These are phyloP conservation scores for Drosophila borborema DNA, from an alignment of 2,888 invertebrate species.

Conservation along the genomic window DNA sequence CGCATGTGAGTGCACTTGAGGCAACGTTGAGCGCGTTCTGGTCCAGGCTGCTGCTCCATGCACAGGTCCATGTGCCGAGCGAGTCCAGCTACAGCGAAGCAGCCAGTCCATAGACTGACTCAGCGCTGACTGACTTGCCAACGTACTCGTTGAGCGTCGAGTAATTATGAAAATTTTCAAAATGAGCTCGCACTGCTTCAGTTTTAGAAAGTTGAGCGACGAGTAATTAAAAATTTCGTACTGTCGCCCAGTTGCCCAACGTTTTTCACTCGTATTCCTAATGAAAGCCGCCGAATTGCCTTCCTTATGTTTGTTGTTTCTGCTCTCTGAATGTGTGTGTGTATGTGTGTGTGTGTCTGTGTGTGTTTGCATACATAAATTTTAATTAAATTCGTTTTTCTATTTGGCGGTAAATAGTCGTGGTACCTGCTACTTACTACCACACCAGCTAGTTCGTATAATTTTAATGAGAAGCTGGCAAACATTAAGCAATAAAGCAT, in stretches of 20 bases:
- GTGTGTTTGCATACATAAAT: constrained; percentile 51
- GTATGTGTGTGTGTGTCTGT: constrained; percentile 4
- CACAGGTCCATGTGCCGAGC: background rate
- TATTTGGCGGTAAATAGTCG: constrained; percentile 59
- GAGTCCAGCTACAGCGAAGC: constrained; percentile 22
- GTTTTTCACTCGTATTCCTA: constrained; percentile 47
- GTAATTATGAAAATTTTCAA: constrained; percentile 72
- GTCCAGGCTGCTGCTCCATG: constrained; percentile 10
- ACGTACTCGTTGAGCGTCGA: constrained; percentile 56
- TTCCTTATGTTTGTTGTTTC: constrained; percentile 53
- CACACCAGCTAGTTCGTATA: constrained; percentile 29
- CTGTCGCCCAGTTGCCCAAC: constrained; percentile 62
- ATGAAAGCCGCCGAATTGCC: constrained; percentile 66
- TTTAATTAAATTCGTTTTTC: constrained; percentile 79
- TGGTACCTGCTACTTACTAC: constrained; percentile 26
- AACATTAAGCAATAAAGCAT: constrained; percentile 54
- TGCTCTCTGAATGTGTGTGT: background rate
- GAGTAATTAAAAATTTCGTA: constrained; percentile 77
- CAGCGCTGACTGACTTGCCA: constrained; percentile 55
- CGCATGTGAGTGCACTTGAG: constrained; percentile 73
- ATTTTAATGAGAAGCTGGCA: constrained; percentile 71
- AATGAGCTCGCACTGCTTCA: constrained; percentile 67
- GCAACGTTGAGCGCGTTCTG: constrained; percentile 47
- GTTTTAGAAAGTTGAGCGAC: constrained; percentile 70
- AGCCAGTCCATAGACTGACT: constrained; percentile 24